Evolutionary conservation across 2,888 invertebrate genomes (phyloP).

Genomic region (Andrena hattorfiana): DNA sequence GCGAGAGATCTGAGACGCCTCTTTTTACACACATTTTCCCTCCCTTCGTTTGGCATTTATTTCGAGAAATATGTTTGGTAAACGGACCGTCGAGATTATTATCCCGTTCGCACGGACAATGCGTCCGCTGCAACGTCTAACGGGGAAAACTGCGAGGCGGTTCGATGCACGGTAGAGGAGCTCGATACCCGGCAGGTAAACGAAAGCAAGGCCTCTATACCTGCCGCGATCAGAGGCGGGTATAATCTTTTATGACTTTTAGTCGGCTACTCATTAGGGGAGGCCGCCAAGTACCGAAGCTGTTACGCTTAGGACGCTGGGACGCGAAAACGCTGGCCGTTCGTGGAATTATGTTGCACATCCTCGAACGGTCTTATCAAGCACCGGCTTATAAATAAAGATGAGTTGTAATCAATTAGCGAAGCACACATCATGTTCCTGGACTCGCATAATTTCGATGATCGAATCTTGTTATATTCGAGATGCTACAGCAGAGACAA

Average conservation of each 20-base stretch:
- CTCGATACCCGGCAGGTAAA: slow-evolving; percentile 55
- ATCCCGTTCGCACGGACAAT: slow-evolving; percentile 5
- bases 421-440: neutral
- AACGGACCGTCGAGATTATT: neutral
- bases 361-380: slow-evolving; percentile 45
- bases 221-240: slow-evolving; percentile 60
- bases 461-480: slow-evolving; percentile 19
- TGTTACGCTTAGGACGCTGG: slow-evolving; percentile 15
- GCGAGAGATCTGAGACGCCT: slow-evolving; percentile 6
- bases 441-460: slow-evolving; percentile 34
- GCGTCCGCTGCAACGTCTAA: neutral
- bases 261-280: slow-evolving; percentile 74
- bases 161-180: slow-evolving; percentile 1
- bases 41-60: slow-evolving; percentile 7
- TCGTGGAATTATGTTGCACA: slow-evolving; percentile 22
- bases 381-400: slow-evolving; percentile 55
- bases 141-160: slow-evolving; percentile 12
- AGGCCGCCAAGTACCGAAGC: slow-evolving; percentile 38
- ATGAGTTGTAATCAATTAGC: slow-evolving; percentile 62
- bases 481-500: slow-evolving; percentile 9
- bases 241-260: slow-evolving; percentile 77
- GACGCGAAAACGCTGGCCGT: slow-evolving; percentile 13
- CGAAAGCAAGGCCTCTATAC: slow-evolving; percentile 51
- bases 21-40: neutral
- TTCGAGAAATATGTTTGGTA: slow-evolving; percentile 18